Conservation (phyloP, 2,113 vertebrate species). For the Lanius collurio region DNA sequence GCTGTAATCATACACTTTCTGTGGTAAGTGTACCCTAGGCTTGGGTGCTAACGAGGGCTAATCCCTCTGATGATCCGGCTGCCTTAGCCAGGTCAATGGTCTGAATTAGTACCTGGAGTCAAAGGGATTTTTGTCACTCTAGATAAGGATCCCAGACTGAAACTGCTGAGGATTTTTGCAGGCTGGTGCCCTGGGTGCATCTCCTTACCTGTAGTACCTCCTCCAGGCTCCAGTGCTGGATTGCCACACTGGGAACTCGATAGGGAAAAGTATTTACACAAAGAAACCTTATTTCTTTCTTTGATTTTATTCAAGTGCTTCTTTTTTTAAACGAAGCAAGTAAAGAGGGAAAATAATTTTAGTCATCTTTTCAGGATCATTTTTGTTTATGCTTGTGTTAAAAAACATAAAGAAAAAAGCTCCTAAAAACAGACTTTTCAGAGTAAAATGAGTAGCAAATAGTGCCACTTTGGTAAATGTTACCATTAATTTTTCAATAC, state of each 20-base stretch:
- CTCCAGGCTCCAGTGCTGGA: neutral
- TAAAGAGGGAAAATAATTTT: neutral
- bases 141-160: neutral
- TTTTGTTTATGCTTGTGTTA: constrained; percentile 10
- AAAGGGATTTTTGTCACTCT: neutral
- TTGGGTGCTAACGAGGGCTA: neutral
- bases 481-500: constrained; percentile 34
- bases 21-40: too few species aligned
- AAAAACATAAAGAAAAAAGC: neutral
- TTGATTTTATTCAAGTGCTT: neutral
- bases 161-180: neutral
- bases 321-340: neutral
- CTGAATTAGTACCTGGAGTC: neutral
- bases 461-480: neutral
- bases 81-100: neutral
- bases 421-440: neutral
- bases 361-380: neutral
- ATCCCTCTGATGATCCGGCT: neutral
- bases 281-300: neutral
- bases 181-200: neutral
- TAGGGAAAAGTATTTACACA: neutral
- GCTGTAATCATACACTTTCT: neutral
- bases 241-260: neutral
- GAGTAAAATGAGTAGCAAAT: neutral
- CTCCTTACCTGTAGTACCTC: neutral